These are phyloP conservation scores for Scortum barcoo DNA, from an alignment of 2,113 vertebrate species.

Conservation along the genomic window DNA sequence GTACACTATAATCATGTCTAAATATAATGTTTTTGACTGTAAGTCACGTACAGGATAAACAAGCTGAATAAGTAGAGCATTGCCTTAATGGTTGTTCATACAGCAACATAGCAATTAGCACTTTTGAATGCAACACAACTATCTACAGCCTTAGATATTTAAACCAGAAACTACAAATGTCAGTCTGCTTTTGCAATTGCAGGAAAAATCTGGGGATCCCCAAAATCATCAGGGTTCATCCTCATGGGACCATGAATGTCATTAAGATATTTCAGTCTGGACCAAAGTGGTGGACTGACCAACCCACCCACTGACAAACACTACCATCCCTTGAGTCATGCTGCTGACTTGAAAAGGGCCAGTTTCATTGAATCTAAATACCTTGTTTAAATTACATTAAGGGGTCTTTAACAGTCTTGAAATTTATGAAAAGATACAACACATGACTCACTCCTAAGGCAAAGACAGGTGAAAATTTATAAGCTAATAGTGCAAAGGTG, in stretches of 20 bases:
- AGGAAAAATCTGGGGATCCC: background rate
- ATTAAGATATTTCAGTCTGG: too few relatives aligned
- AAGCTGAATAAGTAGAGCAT: background rate
- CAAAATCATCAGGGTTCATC: background rate
- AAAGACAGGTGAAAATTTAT: background rate
- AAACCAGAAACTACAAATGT: background rate
- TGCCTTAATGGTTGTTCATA: background rate
- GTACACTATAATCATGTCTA: constrained; percentile 13
- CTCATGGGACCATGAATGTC: background rate
- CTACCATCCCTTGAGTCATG: background rate
- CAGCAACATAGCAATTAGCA: background rate
- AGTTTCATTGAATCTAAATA: too few relatives aligned
- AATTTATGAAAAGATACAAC: background rate
- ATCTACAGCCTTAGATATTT: background rate
- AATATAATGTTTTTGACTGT: background rate
- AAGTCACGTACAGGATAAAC: background rate
- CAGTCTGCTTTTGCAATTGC: background rate
- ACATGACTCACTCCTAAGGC: background rate
- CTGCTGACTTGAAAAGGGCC: too few relatives aligned
- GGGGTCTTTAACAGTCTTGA: background rate
- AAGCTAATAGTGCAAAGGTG: background rate
- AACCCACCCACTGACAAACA: too few relatives aligned
- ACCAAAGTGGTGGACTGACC: background rate
- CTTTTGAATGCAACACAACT: background rate
- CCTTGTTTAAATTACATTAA: background rate